Conservation (phyloP, 2,888 invertebrate species). For the Patella caerulea region DNA sequence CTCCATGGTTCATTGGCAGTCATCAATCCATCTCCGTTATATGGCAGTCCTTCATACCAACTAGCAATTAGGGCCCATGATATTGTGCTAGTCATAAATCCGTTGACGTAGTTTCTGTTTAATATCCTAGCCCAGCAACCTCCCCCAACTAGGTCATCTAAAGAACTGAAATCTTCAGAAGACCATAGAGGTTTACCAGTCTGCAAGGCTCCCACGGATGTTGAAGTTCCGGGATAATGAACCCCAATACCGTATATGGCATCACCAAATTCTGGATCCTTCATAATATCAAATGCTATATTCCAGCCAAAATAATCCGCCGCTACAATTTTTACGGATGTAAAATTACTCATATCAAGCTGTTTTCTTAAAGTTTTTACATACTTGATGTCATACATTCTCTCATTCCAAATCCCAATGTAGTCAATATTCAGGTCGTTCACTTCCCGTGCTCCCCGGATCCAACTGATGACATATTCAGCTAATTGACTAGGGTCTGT, state of each 20-base stretch:
- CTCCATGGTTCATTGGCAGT: constrained; percentile 70
- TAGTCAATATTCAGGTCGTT: constrained; percentile 67
- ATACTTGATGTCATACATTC: constrained; percentile 13
- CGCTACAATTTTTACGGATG: constrained; percentile 63
- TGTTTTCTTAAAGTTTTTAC: constrained; percentile 45
- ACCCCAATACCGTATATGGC: constrained; percentile 69
- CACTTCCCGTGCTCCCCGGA: constrained; percentile 61
- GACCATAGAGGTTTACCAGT: constrained; percentile 68
- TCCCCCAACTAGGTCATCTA: constrained; percentile 66
- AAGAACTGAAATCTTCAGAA: constrained; percentile 71
- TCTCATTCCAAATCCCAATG: constrained; percentile 61
- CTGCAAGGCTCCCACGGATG: constrained; percentile 45
- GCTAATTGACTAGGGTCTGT: constrained; percentile 45
- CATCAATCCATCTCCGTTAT: constrained; percentile 68
- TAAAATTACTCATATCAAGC: constrained; percentile 53
- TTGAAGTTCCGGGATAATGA: constrained; percentile 64
- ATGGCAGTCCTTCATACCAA: constrained; percentile 68
- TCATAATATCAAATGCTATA: constrained; percentile 53
- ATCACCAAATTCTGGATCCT: constrained; percentile 49
- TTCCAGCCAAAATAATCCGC: constrained; percentile 63
- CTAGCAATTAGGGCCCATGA: constrained; percentile 71
- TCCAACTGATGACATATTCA: constrained; percentile 67
- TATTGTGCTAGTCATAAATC: constrained; percentile 71
- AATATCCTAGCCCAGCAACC: constrained; percentile 72
- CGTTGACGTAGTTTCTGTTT: constrained; percentile 72